phyloP scores from a whole-genome alignment of 2,797 vertebrate genomes.

The Tenualosa ilisha region DNA sequence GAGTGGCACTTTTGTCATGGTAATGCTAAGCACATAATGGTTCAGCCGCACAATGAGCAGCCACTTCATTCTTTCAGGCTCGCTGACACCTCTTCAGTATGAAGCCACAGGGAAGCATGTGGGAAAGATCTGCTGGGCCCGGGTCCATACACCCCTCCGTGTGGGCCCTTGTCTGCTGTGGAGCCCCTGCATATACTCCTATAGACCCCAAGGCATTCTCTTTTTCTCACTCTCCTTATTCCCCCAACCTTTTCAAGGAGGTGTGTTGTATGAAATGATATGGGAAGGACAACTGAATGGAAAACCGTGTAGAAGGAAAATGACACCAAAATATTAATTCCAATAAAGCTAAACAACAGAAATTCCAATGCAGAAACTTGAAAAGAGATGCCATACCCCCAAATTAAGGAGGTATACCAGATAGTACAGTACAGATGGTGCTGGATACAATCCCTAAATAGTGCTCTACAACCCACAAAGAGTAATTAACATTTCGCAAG shows the following conservation, averaged over 20 bases:
- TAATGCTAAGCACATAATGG: conserved; percentile 99
- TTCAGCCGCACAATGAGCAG: conserved; percentile 91
- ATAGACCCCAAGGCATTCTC: background rate
- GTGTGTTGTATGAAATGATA: conserved; percentile 18
- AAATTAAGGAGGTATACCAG: background rate
- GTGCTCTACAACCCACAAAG: too few species aligned
- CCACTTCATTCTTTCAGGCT: conserved; percentile 90
- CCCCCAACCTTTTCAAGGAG: background rate
- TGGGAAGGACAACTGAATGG: background rate
- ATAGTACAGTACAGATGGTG: background rate
- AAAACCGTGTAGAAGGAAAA: background rate
- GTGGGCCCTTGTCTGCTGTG: conserved; percentile 55
- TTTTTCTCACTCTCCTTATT: conserved; percentile 39
- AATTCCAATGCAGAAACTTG: background rate
- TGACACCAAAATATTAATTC: conserved; percentile 16
- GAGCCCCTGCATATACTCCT: conserved; percentile 23
- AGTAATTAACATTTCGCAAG: background rate
- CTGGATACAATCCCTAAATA: background rate
- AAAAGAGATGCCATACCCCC: background rate
- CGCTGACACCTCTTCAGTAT: conserved; percentile 95
- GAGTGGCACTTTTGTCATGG: conserved; percentile 99
- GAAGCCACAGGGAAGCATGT: conserved; percentile 97
- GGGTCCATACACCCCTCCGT: conserved; percentile 66
- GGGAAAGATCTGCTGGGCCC: conserved; percentile 93
- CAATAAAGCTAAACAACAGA: background rate